Evolutionary conservation across 2,797 vertebrate species (phyloP), one percentile per base, ranked within the genome.

Genomic region (Bovichtus diacanthus): DNA sequence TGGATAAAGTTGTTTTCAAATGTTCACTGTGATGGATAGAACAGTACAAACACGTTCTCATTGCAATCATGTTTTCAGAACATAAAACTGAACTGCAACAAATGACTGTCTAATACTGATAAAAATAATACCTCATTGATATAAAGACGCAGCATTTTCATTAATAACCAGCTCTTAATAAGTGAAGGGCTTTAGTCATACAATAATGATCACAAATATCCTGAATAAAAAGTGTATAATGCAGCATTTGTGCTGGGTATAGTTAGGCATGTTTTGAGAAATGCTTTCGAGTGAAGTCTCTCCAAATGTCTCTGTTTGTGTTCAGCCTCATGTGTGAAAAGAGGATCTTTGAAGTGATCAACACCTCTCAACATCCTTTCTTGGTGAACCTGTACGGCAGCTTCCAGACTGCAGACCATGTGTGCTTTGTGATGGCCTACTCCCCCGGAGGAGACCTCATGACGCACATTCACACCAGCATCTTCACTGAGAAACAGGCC

Each of bases 401-500:
- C 92, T 97, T 99, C 93, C 98, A 99, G 95, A 99, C 97, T 0
- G 54, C 91, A 2, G 96, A 96, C 47, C 98, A 99, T 0, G 95
- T 96, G 66, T 99, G 98, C 84, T 99, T 99, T 2, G 96, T 99
- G 78, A 99, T 98, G 80, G 97, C 97, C 75, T 99, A 99, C 70
- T 96, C 95, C 1, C 96, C 97, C 0, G 98, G 98, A 0, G 98
- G 98, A 38, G 98, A 99, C 93, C 96, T 99, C 31, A 99, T 99
- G 98, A 98, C 96, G 47, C 98, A 96, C 90, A 98, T 99, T 70
- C 97, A 97, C 4, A 93, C 92, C 65, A 96, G 92, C 44, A 95
- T 98, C 87, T 99, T 99, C 91, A 94, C 92, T 0, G 97, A 97
- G 85, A 94, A 90, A 2, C 94, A 95, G 74, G 67, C 97, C 29